A percentile compares a stretch with the other conserved stretches of the same genome.
Conservation (phyloP, 2,113 vertebrate species). For the Salvelinus sp. region DNA sequence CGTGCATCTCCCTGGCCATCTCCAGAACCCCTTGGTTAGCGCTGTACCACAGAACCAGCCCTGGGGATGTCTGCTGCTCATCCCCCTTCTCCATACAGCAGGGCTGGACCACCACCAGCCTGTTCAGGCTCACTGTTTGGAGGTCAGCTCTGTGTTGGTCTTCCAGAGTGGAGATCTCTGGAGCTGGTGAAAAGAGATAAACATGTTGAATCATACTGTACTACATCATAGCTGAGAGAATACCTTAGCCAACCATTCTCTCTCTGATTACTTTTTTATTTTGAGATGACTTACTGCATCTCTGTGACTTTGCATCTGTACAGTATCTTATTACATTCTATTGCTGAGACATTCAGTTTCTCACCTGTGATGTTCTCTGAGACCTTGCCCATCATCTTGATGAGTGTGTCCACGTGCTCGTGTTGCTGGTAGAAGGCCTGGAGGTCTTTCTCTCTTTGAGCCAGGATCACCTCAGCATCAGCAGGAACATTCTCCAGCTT, state of each 20-base stretch:
- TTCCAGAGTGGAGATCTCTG: slow-evolving; percentile 59
- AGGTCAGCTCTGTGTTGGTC: slow-evolving; percentile 53
- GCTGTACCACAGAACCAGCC: slow-evolving; percentile 53
- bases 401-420: slow-evolving; percentile 56
- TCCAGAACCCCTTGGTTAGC: slow-evolving; percentile 27
- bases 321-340: background rate
- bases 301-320: no score
- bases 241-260: no score
- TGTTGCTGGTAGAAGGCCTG: slow-evolving; percentile 34
- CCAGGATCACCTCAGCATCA: slow-evolving; percentile 40
- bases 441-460: slow-evolving; percentile 61
- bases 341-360: background rate
- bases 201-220: background rate
- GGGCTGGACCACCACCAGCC: slow-evolving; percentile 53
- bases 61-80: background rate
- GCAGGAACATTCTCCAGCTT: slow-evolving; percentile 25
- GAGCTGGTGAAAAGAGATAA: slow-evolving; percentile 50
- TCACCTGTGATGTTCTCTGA: slow-evolving; percentile 65
- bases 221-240: background rate
- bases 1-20: slow-evolving; percentile 65
- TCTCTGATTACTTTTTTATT: background rate
- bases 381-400: slow-evolving; percentile 75
- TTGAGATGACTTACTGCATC: background rate
- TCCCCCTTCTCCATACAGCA: slow-evolving; percentile 30
- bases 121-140: slow-evolving; percentile 38